Base-by-base conservation (phyloP, 2,797 vertebrate species). In the Philypnodon macrostomus region DNA sequence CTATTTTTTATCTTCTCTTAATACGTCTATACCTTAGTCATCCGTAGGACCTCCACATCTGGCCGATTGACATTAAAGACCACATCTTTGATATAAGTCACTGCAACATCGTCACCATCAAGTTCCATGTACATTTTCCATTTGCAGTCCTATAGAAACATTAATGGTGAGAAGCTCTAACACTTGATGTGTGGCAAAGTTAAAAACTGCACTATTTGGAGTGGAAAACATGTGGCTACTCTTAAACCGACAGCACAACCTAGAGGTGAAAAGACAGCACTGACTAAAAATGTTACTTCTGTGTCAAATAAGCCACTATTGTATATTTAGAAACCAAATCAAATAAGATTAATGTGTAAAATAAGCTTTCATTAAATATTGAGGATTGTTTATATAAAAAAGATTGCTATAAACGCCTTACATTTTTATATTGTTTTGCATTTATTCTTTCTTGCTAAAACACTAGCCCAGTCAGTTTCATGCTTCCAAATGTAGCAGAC, bases 101-200 rank as follows among this genome's bases (percentile, higher is more conserved):
- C 84, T 47, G 97, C 95, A 48, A 96, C 89, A 68, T 98, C 95
- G 73, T 99, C 96, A 59, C 96, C 97, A 52, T 99, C 97, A 59
- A 96, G 91, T 76, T 99, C 96, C 92, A 98, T 88, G 82, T 98
- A 99, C 92, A 97, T 94, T 90, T 99, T 99, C 97, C 96, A 99
- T 85, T 98, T 99, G 87, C 95, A 96, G 73, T 98, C 94, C 97
- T 99, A 70, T 85, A 63, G 23, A 69, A 63, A 62, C 21, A 29
- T 26, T 38, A 40, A 42, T n/a, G 12, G 18, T 49, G 13, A 37
- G 59, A 56, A 49, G 49, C 53, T 32, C 47, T 19, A 67, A 45
- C 47, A 51, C 38, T 32, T 50, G 50, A 46, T 7, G 19, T 47
- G 31, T 42, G 15, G 45, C 53, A 62, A 77, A 71, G 65, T 77